Conservation (phyloP, 2,797 vertebrate genomes). For the Simalia tracyae region DNA sequence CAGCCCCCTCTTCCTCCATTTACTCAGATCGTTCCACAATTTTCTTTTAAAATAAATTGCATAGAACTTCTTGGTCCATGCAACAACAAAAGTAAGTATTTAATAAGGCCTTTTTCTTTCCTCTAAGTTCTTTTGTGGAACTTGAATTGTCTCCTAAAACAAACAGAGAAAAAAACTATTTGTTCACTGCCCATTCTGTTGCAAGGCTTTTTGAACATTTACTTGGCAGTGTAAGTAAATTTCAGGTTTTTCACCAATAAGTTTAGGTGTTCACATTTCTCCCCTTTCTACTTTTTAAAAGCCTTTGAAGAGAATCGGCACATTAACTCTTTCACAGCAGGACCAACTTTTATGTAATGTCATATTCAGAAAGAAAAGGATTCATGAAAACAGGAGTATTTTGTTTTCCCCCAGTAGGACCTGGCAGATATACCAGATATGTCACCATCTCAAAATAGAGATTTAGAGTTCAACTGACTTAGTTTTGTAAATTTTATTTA, state of each 20-base stretch:
- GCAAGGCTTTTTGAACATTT: conserved; percentile 71
- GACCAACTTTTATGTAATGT: conserved; percentile 36
- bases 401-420: background rate
- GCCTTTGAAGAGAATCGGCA: conserved; percentile 23
- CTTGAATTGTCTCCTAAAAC: conserved; percentile 50
- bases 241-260: conserved; percentile 64
- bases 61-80: conserved; percentile 35
- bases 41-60: background rate
- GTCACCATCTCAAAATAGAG: background rate
- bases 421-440: background rate
- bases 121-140: conserved; percentile 38
- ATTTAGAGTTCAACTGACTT: background rate
- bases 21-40: background rate
- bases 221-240: conserved; percentile 71
- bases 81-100: background rate
- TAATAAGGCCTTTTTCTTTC: conserved; percentile 36
- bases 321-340: conserved; percentile 44
- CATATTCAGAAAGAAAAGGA: conserved; percentile 40
- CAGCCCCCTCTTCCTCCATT: background rate
- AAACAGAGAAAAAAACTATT: conserved; percentile 49
- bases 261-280: conserved; percentile 49
- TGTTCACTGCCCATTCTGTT: conserved; percentile 44
- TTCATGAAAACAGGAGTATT: conserved; percentile 28
- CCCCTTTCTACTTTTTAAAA: conserved; percentile 8
- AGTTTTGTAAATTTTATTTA: too few species aligned